Percentiles rank a stretch among this genome's conserved stretches.
These are phyloP conservation scores for Drosophila silvestris DNA, from an alignment of 2,888 invertebrate genomes.

Conservation along the genomic window DNA sequence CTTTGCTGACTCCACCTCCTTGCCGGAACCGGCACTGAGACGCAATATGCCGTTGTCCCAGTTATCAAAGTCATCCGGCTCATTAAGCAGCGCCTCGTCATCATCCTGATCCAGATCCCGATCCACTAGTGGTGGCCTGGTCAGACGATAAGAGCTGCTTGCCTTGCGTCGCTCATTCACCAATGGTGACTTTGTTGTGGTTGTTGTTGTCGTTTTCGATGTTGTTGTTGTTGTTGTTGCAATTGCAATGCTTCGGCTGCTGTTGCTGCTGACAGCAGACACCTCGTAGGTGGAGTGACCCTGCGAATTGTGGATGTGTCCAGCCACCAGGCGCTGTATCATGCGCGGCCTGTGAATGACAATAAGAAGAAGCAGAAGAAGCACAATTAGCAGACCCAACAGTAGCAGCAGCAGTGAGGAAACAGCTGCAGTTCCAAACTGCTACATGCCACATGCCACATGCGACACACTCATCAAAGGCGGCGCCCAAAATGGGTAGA, in stretches of 20 bases:
- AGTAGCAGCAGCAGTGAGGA: neutral
- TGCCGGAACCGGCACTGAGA: constrained; percentile 90
- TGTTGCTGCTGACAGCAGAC: constrained; percentile 75
- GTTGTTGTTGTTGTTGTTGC: constrained; percentile 15
- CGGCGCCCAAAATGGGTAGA: constrained; percentile 47
- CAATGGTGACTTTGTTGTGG: constrained; percentile 12
- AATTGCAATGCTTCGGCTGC: constrained; percentile 55
- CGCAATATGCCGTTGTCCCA: constrained; percentile 90
- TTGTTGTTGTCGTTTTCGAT: constrained; percentile 14
- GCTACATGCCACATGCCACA: neutral
- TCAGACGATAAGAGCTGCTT: constrained; percentile 75
- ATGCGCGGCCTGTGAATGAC: constrained; percentile 85
- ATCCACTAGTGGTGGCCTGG: constrained; percentile 20
- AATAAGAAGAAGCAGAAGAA: constrained; percentile 3
- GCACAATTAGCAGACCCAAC: neutral
- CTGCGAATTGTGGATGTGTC: constrained; percentile 87
- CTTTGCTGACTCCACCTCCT: constrained; percentile 83
- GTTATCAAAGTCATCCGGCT: constrained; percentile 84
- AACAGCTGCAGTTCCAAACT: neutral
- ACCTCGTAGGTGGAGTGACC: constrained; percentile 79
- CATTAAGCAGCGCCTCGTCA: constrained; percentile 83
- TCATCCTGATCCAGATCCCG: constrained; percentile 67
- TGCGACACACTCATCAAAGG: constrained; percentile 42
- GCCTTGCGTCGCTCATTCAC: constrained; percentile 62
- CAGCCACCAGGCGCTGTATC: constrained; percentile 89